Base-by-base conservation (phyloP, 2,888 invertebrate species). In the Hyalella azteca region DNA sequence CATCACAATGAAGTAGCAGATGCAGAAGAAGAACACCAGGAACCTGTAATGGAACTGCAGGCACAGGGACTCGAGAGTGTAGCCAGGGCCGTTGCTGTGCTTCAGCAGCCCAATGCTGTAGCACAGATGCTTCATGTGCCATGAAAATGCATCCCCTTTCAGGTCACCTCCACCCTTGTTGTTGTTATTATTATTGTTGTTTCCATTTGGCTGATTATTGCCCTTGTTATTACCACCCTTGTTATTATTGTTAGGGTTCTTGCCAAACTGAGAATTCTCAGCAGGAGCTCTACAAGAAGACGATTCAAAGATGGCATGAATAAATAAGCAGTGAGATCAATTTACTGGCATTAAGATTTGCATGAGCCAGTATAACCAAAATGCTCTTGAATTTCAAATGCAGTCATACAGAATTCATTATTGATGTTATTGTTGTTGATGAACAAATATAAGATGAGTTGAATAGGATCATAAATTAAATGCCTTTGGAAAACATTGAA, bases 1-100 rank as follows among this genome's bases (percentile, higher is more conserved):
- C 75, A 29, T 22, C 9, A 75, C 75, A 3, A 41, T 13, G 40
- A 75, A 29, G 45, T 75, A 75, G 75, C 41, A 22, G 9, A n/a
- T 3, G 75, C 26, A 75, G 22, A 75, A 75, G 22, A 75, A 75
- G 13, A 29, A 19, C 1, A 75, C 41, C 39, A 75, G 40, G 45
- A 75, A 41, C 22, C 75, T 22, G 45, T 75, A 75, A n/a, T 75
- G 75, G 75, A 5, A 75, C 45, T 45, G 7, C 0, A 75, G 45
- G 19, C 75, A 75, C 2, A 41, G 26, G 36, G 41, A 45, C 45
- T 75, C 75, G 9, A 75, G 36, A 15, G 75, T 75, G 45, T 45
- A 75, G 75, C 75, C 75, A 13, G 75, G 75, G 4, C 75, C 75
- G 13, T 41, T 75, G 36, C 15, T 36, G 32, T 19, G 40, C 45